Evolutionary conservation across 2,888 invertebrate genomes (phyloP).

Genomic region (Pollenia angustigena): DNA sequence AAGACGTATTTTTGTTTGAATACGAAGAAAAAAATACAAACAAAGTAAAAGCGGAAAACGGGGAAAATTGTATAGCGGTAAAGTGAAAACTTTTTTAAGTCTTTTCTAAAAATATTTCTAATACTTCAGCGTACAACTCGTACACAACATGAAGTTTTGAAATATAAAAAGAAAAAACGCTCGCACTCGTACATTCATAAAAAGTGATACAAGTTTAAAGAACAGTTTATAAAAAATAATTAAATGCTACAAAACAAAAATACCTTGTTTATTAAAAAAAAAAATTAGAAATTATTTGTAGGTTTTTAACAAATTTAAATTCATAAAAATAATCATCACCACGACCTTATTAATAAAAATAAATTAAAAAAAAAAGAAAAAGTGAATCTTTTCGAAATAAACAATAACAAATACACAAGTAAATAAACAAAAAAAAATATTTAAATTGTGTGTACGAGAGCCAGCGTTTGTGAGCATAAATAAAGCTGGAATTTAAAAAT

Average conservation of each 20-base stretch:
- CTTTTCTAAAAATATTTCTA: conserved; percentile 42
- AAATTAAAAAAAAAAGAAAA: conserved; percentile 39
- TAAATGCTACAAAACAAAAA: conserved; percentile 31
- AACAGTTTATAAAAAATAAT: not conserved
- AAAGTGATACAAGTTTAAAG: conserved; percentile 22
- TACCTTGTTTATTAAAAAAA: not conserved
- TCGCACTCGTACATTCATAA: not conserved
- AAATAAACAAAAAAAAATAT: conserved; percentile 47
- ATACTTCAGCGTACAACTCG: not conserved
- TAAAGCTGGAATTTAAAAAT: conserved; percentile 14
- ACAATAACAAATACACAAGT: conserved; percentile 32
- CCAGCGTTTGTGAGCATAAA: not conserved
- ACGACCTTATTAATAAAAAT: conserved; percentile 48
- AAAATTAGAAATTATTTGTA: conserved; percentile 25
- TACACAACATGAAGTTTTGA: conserved; percentile 14
- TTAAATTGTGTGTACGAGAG: conserved; percentile 18
- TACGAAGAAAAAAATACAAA: conserved; percentile 3
- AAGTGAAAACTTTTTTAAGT: conserved; percentile 68
- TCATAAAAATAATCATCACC: not conserved
- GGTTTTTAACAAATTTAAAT: conserved; percentile 44
- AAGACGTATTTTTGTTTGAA: conserved; percentile 55
- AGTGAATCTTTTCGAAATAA: conserved; percentile 40
- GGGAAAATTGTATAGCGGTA: conserved; percentile 65
- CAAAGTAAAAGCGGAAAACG: conserved; percentile 19
- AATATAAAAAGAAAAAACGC: not conserved